A percentile compares a stretch with the other conserved stretches of the same genome.
phyloP scores from a whole-genome alignment of 2,797 vertebrate species.

The Gallinago nigripennis region DNA sequence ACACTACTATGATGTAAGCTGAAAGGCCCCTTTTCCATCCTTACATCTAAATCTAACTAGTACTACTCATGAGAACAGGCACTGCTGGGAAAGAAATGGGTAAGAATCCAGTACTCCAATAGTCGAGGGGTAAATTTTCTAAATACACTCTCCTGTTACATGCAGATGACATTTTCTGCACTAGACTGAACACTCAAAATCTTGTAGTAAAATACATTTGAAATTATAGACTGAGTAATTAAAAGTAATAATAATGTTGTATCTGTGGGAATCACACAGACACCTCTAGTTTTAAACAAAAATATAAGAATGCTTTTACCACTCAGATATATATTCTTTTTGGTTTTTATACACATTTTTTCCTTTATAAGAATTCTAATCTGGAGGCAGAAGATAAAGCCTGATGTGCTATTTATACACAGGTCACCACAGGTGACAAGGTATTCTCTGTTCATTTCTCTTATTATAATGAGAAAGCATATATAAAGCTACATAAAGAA shows the following conservation, averaged over 20 bases:
- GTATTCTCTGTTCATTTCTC: not conserved
- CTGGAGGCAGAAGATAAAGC: not conserved
- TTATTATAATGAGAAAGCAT: not conserved
- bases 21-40: not conserved
- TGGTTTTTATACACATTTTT: not conserved
- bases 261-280: not conserved
- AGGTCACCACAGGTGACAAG: too few relatives aligned
- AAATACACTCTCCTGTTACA: not conserved
- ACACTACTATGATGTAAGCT: not conserved
- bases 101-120: not conserved
- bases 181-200: not conserved
- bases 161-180: not conserved
- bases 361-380: not conserved
- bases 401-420: not conserved
- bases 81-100: not conserved
- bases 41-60: not conserved
- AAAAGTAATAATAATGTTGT: not conserved
- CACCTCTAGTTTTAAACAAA: not conserved
- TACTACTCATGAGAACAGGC: not conserved
- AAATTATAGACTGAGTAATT: not conserved
- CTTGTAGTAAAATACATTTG: not conserved
- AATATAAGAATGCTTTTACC: not conserved
- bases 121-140: not conserved
- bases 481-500: not conserved
- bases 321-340: not conserved